Conservation (phyloP, 1,140 invertebrate genomes). For the Akabosia matsudoensis region DNA sequence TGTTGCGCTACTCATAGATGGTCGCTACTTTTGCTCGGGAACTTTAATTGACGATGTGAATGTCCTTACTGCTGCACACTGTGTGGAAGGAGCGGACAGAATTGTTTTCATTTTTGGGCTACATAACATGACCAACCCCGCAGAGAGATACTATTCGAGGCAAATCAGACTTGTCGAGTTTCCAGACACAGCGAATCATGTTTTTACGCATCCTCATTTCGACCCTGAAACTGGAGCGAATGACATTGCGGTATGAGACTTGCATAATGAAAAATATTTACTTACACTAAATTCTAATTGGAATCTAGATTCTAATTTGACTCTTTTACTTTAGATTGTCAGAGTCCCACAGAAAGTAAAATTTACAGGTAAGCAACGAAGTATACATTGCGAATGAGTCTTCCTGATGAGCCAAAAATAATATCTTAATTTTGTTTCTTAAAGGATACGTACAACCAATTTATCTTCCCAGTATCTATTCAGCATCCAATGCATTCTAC, state of each 20-base stretch:
- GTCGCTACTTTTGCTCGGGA: slow-evolving; percentile 36
- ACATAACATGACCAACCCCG: slow-evolving; percentile 36
- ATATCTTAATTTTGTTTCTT: neutral
- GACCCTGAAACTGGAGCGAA: slow-evolving; percentile 30
- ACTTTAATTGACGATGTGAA: slow-evolving; percentile 28
- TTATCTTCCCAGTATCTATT: slow-evolving; percentile 37
- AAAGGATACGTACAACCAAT: slow-evolving; percentile 40
- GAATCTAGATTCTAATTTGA: neutral
- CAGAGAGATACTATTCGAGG: slow-evolving; percentile 34
- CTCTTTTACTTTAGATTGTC: slow-evolving; percentile 19
- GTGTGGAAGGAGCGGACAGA: neutral
- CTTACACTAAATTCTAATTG: neutral
- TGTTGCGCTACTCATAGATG: slow-evolving; percentile 38
- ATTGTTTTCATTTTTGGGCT: slow-evolving; percentile 35
- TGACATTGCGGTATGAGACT: slow-evolving; percentile 34
- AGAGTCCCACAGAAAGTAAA: slow-evolving; percentile 20
- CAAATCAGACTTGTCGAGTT: slow-evolving; percentile 28
- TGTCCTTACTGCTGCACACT: slow-evolving; percentile 42
- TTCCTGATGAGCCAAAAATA: neutral
- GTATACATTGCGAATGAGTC: neutral
- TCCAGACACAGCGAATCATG: slow-evolving; percentile 20
- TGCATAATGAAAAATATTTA: neutral
- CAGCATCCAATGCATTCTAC: slow-evolving; percentile 35
- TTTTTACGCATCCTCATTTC: slow-evolving; percentile 38
- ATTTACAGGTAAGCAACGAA: slow-evolving; percentile 28